Percentiles rank a stretch among this genome's conserved stretches.
phyloP scores from a whole-genome alignment of 2,888 invertebrate genomes.

The Patella ulyssiponensis region DNA sequence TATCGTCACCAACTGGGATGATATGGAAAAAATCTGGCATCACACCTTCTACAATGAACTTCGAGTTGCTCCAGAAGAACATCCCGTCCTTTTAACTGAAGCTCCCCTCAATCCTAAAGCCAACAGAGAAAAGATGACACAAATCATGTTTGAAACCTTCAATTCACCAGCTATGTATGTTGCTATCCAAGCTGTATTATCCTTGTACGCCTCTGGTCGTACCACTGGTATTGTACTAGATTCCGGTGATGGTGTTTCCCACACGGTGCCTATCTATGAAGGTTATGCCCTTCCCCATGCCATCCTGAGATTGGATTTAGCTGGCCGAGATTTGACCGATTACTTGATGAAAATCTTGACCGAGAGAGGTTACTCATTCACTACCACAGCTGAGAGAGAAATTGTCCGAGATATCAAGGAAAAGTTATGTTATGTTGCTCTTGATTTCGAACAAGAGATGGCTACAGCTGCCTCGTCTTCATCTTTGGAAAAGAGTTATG shows the following conservation, averaged over 20 bases:
- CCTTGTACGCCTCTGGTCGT: conserved; percentile 93
- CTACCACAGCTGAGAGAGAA: conserved; percentile 78
- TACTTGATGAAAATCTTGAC: conserved; percentile 74
- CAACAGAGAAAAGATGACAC: conserved; percentile 95
- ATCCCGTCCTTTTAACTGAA: conserved; percentile 91
- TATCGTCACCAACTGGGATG: conserved; percentile 68
- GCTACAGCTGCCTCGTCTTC: conserved; percentile 66
- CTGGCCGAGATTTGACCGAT: conserved; percentile 67
- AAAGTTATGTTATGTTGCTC: conserved; percentile 91
- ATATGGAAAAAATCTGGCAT: conserved; percentile 70
- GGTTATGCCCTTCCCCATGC: conserved; percentile 75
- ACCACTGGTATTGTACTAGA: conserved; percentile 94
- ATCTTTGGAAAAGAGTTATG: conserved; percentile 51
- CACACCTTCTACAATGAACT: conserved; percentile 75
- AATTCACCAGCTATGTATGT: conserved; percentile 89
- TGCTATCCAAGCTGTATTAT: conserved; percentile 93
- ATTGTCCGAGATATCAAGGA: conserved; percentile 96
- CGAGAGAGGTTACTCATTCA: conserved; percentile 73
- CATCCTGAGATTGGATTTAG: conserved; percentile 49
- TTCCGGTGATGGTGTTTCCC: conserved; percentile 93
- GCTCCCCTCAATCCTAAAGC: conserved; percentile 89
- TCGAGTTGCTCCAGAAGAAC: conserved; percentile 95
- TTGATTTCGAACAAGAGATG: conserved; percentile 96
- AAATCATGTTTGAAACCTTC: conserved; percentile 75
- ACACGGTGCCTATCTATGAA: conserved; percentile 84